Evolutionary conservation across 2,797 vertebrate genomes (phyloP).

Genomic region (Chloroceryle inda): DNA sequence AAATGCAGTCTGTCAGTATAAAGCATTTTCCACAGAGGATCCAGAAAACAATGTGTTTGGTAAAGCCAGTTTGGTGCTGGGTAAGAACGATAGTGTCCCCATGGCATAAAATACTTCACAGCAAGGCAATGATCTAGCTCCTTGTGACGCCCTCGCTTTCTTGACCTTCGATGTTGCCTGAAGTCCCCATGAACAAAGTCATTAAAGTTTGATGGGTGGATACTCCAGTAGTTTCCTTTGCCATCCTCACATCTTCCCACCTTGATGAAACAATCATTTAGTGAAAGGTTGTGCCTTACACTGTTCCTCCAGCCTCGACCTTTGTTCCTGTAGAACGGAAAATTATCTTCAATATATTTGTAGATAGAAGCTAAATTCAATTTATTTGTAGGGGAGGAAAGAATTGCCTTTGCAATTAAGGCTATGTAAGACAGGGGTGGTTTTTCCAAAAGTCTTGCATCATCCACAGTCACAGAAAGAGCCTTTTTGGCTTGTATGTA

Average conservation of each 20-base stretch:
- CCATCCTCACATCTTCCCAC: constrained; percentile 78
- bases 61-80: background rate
- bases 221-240: constrained; percentile 80
- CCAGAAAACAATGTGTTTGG: background rate
- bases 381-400: constrained; percentile 75
- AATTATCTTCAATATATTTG: constrained; percentile 75
- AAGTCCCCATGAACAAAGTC: constrained; percentile 79
- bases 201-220: constrained; percentile 71
- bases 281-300: constrained; percentile 77
- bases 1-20: constrained; percentile 22
- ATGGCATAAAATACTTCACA: constrained; percentile 4
- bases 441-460: constrained; percentile 54
- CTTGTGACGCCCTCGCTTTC: constrained; percentile 37
- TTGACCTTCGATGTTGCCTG: constrained; percentile 65
- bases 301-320: constrained; percentile 78
- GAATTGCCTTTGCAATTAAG: constrained; percentile 79
- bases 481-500: background rate
- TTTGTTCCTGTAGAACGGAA: constrained; percentile 74
- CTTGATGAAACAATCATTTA: constrained; percentile 82
- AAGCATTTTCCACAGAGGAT: constrained; percentile 31
- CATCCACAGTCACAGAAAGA: background rate
- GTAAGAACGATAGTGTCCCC: background rate
- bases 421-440: constrained; percentile 75
- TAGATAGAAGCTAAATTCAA: constrained; percentile 81
- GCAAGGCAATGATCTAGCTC: background rate